Conservation (phyloP, 2,888 invertebrate species). For the Drosophila austrosaltans region DNA sequence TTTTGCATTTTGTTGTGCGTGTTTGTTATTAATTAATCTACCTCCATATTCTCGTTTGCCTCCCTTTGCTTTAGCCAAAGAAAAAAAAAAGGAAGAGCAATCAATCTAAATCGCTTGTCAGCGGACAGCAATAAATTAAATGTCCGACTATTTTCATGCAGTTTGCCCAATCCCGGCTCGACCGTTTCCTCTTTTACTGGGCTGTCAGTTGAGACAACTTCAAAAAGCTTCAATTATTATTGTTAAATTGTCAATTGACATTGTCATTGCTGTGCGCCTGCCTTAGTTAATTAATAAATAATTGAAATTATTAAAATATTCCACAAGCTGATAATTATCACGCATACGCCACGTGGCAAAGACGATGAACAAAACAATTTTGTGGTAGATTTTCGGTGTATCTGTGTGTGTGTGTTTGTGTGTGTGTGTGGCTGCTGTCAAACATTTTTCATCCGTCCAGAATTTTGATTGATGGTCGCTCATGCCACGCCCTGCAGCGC, state of each 20-base stretch:
- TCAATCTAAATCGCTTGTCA: conserved; percentile 77
- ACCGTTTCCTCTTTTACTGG: too few relatives aligned
- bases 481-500: conserved; percentile 33
- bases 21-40: conserved; percentile 46
- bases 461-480: conserved; percentile 66
- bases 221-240: conserved; percentile 33
- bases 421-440: conserved; percentile 30
- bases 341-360: conserved; percentile 62
- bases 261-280: not conserved
- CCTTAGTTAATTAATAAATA: conserved; percentile 69
- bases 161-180: conserved; percentile 14
- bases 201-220: not conserved
- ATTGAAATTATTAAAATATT: conserved; percentile 69
- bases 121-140: conserved; percentile 66
- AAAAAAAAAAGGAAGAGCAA: conserved; percentile 36
- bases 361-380: conserved; percentile 36
- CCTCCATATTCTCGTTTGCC: not conserved
- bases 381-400: conserved; percentile 30
- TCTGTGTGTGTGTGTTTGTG: conserved; percentile 31
- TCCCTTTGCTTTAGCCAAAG: not conserved
- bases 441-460: conserved; percentile 21
- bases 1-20: conserved; percentile 24
- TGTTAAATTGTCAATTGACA: conserved; percentile 48
- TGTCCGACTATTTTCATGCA: conserved; percentile 49
- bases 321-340: conserved; percentile 57